These are phyloP conservation scores for Bombus polaris DNA, from an alignment of 1,140 invertebrate genomes.

Conservation along the genomic window DNA sequence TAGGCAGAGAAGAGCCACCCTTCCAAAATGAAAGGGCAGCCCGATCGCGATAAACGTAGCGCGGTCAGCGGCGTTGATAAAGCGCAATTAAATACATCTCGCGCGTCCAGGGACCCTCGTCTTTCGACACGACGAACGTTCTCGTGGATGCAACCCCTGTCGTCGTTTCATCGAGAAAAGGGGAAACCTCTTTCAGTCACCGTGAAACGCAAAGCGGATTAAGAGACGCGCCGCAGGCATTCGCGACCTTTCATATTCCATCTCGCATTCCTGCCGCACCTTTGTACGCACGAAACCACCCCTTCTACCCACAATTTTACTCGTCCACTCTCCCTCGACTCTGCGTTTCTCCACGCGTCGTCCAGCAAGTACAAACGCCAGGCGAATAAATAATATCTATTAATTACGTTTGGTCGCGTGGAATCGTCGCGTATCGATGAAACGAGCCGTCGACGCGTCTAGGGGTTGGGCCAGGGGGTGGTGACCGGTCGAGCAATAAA, in stretches of 20 bases:
- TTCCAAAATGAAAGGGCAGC: conserved; percentile 23
- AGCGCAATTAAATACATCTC: conserved; percentile 62
- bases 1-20: neutral
- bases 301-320: neutral
- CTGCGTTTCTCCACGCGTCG: neutral
- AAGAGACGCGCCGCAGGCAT: conserved; percentile 34
- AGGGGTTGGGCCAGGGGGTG: conserved; percentile 4
- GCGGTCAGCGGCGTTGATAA: conserved; percentile 46
- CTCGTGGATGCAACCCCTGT: neutral
- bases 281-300: neutral
- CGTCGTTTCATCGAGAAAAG: conserved; percentile 40
- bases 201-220: conserved; percentile 65
- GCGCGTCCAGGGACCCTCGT: conserved; percentile 48
- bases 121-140: conserved; percentile 38
- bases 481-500: conserved; percentile 69
- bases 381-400: conserved; percentile 80
- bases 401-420: conserved; percentile 77
- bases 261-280: conserved; percentile 1
- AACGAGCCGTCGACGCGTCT: conserved; percentile 15
- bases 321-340: neutral
- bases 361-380: conserved; percentile 21
- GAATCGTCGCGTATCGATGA: conserved; percentile 64
- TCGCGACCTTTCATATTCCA: conserved; percentile 37
- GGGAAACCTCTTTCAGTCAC: conserved; percentile 49
- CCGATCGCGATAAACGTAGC: conserved; percentile 43